Percentiles rank a stretch among this genome's conserved stretches.
These are phyloP conservation scores for Zosterops hypoxanthus DNA, from an alignment of 2,113 vertebrate genomes.

Conservation along the genomic window DNA sequence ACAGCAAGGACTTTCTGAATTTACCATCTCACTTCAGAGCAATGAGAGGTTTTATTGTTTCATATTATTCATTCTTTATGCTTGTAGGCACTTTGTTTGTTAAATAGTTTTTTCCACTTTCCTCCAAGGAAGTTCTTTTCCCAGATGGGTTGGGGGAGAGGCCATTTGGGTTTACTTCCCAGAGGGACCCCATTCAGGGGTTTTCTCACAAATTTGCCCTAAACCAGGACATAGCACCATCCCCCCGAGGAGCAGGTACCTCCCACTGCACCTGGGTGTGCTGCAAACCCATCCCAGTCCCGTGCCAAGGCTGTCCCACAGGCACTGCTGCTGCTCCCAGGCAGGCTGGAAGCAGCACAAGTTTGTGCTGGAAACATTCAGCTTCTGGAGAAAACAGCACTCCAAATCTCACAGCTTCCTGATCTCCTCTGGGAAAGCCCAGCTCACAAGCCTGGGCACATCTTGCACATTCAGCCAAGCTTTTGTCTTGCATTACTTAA, in stretches of 20 bases:
- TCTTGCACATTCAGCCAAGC: neutral
- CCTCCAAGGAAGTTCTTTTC: too few species aligned
- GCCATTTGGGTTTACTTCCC: too few species aligned
- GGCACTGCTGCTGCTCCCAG: neutral
- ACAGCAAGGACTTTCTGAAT: too few species aligned
- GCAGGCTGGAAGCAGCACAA: neutral
- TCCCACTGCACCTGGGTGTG: neutral
- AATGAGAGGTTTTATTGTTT: too few species aligned
- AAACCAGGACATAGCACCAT: too few species aligned
- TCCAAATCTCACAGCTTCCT: neutral
- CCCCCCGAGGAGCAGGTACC: neutral
- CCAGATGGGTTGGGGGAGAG: too few species aligned
- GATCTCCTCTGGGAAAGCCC: fast-evolving
- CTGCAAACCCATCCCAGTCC: neutral
- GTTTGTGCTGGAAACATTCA: neutral
- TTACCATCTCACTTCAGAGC: too few species aligned
- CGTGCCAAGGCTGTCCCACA: neutral
- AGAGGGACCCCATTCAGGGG: too few species aligned
- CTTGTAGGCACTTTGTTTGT: too few species aligned
- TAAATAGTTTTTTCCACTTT: too few species aligned
- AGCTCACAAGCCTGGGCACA: neutral
- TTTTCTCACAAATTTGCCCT: too few species aligned
- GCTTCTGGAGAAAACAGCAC: neutral
- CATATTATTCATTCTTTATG: too few species aligned
- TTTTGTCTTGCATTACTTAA: neutral